Evolutionary conservation across 2,797 vertebrate genomes (phyloP), one percentile per base, ranked within the genome.

Genomic region (Leuciscus waleckii): DNA sequence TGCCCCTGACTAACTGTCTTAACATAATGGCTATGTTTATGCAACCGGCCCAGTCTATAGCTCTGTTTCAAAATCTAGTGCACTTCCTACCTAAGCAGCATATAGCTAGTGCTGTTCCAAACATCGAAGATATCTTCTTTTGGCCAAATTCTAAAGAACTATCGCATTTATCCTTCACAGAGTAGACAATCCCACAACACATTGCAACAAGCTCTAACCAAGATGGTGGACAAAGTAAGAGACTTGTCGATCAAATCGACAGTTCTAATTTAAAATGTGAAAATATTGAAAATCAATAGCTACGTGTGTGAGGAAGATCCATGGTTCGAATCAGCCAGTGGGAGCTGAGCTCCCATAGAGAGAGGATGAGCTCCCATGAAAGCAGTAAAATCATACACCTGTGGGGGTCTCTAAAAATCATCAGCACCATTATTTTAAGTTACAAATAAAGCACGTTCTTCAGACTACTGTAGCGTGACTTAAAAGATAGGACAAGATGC

Each of bases 61-160:
- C n/a, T 56, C 67, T 71, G n/a, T 58, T 43, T 39, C 39, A 35
- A 73, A 82, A 82, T 71, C 26, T 32, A 61, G n/a, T 73, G n/a
- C 23, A 49, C n/a, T 2, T 19, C n/a, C 35, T 58, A 58, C 17
- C 16, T 58, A 71, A 16, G 37, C 51, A 29, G 35, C 35, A 54
- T 17, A 16, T n/a, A 16, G 41, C 11, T 80, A 26, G 71, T 5
- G 29, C 6, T 23, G 19, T 37, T 54, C 21, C 35, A 26, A 77
- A 41, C 32, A 58, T 23, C n/a, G 11, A 16, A 16, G 13, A 14
- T 58, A 13, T 16, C 2, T 17, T 58, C 5, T 26, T 77, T 39
- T 58, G 75, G 21, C 1, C 32, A 39, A 39, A 58, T 39, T n/a
- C 19, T 76, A 16, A 76, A 51, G 4, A 74, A 74, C 4, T 4